Conservation (phyloP, 2,888 invertebrate species). For the Acronicta psi region DNA sequence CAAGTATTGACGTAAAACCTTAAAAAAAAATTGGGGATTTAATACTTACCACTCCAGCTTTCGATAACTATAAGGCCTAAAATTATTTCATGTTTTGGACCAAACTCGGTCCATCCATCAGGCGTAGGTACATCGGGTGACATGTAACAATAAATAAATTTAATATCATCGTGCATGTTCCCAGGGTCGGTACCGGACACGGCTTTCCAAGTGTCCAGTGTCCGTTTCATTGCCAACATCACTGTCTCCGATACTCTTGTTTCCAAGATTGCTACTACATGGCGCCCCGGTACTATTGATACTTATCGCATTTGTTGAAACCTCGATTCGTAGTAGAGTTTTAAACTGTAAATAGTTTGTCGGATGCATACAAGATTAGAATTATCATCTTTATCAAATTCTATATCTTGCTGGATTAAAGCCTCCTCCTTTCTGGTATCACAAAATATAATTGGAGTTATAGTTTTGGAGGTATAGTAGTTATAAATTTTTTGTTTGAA, state of each 20-base stretch:
- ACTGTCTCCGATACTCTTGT: constrained; percentile 70
- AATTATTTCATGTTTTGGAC: constrained; percentile 39
- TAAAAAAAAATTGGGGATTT: background rate
- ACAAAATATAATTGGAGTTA: too few species aligned
- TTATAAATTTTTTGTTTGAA: too few species aligned
- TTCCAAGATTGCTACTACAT: constrained; percentile 70
- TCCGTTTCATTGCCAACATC: constrained; percentile 75
- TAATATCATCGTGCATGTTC: constrained; percentile 67
- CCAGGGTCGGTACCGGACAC: constrained; percentile 75
- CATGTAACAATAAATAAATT: constrained; percentile 70
- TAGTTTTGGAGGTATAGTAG: too few species aligned
- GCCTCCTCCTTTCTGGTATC: too few species aligned
- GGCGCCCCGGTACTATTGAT: constrained; percentile 55
- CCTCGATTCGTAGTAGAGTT: constrained; percentile 9
- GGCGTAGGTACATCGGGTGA: constrained; percentile 36
- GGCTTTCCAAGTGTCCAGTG: constrained; percentile 70
- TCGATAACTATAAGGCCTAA: constrained; percentile 19
- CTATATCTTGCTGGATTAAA: too few species aligned
- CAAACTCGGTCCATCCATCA: constrained; percentile 45
- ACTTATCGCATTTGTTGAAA: constrained; percentile 1
- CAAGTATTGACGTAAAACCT: background rate
- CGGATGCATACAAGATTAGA: too few species aligned
- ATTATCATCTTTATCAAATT: too few species aligned
- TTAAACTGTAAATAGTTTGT: too few species aligned
- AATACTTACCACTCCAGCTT: constrained; percentile 6